These are phyloP conservation scores for Ganaspis sp. DNA, from an alignment of 1,140 invertebrate genomes.

Conservation along the genomic window DNA sequence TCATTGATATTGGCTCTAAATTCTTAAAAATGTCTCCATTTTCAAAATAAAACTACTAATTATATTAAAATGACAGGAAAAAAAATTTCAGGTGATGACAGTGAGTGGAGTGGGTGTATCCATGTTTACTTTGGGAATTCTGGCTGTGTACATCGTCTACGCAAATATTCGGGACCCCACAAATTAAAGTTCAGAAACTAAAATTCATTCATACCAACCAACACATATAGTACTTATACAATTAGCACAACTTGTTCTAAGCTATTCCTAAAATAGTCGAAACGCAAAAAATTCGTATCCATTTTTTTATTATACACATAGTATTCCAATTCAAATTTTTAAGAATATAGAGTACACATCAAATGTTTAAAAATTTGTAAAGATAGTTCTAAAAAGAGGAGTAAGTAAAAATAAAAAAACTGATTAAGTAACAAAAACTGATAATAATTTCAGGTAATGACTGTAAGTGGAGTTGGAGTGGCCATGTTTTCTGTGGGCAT, in stretches of 20 bases:
- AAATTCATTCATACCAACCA: background rate
- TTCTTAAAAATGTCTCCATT: constrained; percentile 7
- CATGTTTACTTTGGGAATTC: constrained; percentile 69
- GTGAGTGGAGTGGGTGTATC: constrained; percentile 69
- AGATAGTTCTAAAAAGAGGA: too few species aligned
- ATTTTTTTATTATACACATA: too few species aligned
- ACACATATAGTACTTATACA: background rate
- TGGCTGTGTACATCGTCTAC: constrained; percentile 69
- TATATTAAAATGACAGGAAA: background rate
- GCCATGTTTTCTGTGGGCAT: constrained; percentile 71
- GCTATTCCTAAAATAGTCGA: background rate
- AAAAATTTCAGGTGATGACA: constrained; percentile 62
- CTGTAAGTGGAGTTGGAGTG: constrained; percentile 68
- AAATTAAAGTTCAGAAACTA: constrained; percentile 41
- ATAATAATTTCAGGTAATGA: constrained; percentile 60
- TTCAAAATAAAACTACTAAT: background rate
- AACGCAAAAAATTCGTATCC: background rate
- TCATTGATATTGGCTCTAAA: background rate
- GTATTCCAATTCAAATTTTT: background rate
- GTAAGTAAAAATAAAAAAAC: background rate
- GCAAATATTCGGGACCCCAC: constrained; percentile 65
- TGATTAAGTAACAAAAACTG: background rate
- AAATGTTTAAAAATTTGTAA: too few species aligned
- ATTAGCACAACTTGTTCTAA: background rate
- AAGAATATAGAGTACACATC: background rate